Percentiles rank a stretch among this genome's conserved stretches.
phyloP scores from a whole-genome alignment of 2,888 invertebrate genomes.

The Cordilura impudica region DNA sequence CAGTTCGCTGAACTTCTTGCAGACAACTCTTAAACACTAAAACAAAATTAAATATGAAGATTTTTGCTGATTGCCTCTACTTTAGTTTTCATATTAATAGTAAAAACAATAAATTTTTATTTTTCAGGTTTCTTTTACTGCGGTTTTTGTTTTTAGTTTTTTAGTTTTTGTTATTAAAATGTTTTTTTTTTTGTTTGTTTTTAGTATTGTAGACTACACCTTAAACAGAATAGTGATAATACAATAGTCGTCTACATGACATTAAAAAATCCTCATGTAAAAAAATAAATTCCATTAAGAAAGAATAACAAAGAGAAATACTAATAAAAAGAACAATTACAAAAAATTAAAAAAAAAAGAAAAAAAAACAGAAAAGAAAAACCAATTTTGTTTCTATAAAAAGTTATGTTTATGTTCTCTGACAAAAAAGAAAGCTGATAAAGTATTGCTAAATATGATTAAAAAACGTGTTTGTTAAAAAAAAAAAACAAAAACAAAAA shows the following conservation, averaged over 20 bases:
- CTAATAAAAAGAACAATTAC: too few relatives aligned
- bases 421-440: neutral
- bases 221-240: slow-evolving; percentile 7
- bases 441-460: neutral
- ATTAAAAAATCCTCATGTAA: neutral
- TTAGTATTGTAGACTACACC: slow-evolving; percentile 9
- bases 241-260: slow-evolving; percentile 1
- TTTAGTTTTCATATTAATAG: too few relatives aligned
- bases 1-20: too few relatives aligned
- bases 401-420: too few relatives aligned
- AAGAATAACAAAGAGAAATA: neutral
- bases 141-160: neutral
- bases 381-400: too few relatives aligned
- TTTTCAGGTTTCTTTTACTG: too few relatives aligned
- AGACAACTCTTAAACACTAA: too few relatives aligned
- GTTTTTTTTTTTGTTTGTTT: neutral
- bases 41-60: too few relatives aligned
- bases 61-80: too few relatives aligned
- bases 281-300: neutral
- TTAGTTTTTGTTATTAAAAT: neutral
- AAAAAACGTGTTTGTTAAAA: neutral
- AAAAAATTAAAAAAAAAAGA: too few relatives aligned
- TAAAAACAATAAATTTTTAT: too few relatives aligned
- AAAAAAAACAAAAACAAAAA: neutral
- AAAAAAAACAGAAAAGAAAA: too few relatives aligned